These are phyloP conservation scores for Amblyteles armatorius DNA, from an alignment of 2,888 invertebrate genomes.

Conservation along the genomic window DNA sequence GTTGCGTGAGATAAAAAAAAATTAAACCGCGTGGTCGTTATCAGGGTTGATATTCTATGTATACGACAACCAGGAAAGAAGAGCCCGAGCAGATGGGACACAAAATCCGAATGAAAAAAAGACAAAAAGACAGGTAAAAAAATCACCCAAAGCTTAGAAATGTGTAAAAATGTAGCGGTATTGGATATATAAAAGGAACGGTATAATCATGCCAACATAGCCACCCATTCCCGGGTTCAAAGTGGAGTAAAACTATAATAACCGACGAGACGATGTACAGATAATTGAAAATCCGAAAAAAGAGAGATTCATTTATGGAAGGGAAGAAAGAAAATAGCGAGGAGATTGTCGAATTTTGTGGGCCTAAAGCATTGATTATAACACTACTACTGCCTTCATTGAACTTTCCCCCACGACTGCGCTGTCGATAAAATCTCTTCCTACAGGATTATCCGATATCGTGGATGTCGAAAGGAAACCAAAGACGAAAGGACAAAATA, in stretches of 20 bases:
- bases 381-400: conserved; percentile 58
- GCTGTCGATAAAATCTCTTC: conserved; percentile 31
- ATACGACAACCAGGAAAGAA: conserved; percentile 57
- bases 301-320: neutral
- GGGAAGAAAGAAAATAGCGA: conserved; percentile 2
- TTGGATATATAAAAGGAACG: conserved; percentile 59
- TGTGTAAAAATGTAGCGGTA: conserved; percentile 67
- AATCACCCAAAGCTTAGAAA: conserved; percentile 52
- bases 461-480: conserved; percentile 28
- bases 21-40: conserved; percentile 26
- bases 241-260: conserved; percentile 56
- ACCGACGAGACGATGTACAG: conserved; percentile 50
- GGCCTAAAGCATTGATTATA: conserved; percentile 54
- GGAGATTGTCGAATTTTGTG: conserved; percentile 44
- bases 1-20: conserved; percentile 11
- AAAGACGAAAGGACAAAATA: conserved; percentile 35
- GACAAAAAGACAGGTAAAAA: neutral
- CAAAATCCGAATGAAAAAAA: conserved; percentile 21
- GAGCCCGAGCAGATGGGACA: conserved; percentile 19
- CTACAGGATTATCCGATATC: conserved; percentile 21
- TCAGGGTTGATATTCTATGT: conserved; percentile 61
- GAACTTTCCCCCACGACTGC: conserved; percentile 28
- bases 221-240: conserved; percentile 46
- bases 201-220: conserved; percentile 31
- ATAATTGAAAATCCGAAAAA: conserved; percentile 23